These are phyloP conservation scores for Gymnosoma rotundatum DNA, from an alignment of 2,888 invertebrate species.

Conservation along the genomic window DNA sequence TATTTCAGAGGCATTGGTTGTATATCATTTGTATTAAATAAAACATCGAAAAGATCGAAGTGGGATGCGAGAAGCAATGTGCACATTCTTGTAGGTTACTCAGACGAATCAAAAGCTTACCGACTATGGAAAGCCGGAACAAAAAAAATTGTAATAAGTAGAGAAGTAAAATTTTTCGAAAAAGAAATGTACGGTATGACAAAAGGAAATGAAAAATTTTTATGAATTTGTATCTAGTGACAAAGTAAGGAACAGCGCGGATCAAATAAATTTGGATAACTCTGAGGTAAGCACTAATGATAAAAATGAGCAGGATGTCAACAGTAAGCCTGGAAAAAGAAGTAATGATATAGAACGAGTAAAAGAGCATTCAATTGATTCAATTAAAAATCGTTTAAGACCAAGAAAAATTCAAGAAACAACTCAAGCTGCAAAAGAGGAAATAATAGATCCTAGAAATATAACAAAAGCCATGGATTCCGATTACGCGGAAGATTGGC, in stretches of 20 bases:
- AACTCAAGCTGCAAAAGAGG: not conserved
- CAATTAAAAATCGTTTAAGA: not conserved
- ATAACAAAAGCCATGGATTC: conserved; percentile 19
- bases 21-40: conserved; percentile 22
- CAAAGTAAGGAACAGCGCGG: not conserved
- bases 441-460: conserved; percentile 19
- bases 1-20: not conserved
- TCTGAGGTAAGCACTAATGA: not conserved
- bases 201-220: not conserved
- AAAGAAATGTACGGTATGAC: not conserved
- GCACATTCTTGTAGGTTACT: conserved; percentile 2
- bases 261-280: not conserved
- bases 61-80: conserved; percentile 22
- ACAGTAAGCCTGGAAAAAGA: not conserved
- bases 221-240: not conserved
- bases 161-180: conserved; percentile 6
- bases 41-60: not conserved
- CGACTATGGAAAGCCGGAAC: conserved; percentile 1
- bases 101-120: conserved; percentile 9
- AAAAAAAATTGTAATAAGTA: conserved; percentile 1
- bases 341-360: not conserved
- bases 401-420: not conserved
- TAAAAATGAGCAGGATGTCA: not conserved
- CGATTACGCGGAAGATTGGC: conserved; percentile 1
- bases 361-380: not conserved